These are phyloP conservation scores for Gryllus longicercus DNA, from an alignment of 2,888 invertebrate genomes.

Conservation along the genomic window DNA sequence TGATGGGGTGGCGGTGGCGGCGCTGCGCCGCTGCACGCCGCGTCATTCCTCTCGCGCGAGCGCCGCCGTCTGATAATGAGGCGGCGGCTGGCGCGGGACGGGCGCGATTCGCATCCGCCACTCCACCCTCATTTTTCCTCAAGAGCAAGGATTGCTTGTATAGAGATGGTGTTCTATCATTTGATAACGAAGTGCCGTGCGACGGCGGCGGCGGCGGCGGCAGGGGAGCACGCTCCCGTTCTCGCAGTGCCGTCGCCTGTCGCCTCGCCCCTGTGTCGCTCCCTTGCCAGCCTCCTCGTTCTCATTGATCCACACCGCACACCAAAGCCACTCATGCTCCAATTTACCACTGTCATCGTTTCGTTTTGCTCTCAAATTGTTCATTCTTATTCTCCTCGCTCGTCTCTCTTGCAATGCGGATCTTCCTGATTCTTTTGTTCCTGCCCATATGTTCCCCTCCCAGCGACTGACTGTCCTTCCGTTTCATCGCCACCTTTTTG, in stretches of 20 bases:
- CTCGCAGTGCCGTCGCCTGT: constrained; percentile 23
- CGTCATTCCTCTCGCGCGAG: neutral
- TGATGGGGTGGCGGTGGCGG: neutral
- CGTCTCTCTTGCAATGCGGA: no score
- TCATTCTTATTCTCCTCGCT: no score
- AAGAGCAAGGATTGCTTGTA: constrained; percentile 8
- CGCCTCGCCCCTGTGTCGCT: constrained; percentile 18
- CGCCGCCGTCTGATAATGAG: neutral
- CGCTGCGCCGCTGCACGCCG: neutral
- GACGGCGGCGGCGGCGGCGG: neutral
- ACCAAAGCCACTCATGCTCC: no score
- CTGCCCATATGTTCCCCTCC: no score
- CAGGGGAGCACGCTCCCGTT: neutral
- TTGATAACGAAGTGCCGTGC: neutral
- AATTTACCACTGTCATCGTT: no score
- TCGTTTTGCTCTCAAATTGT: no score
- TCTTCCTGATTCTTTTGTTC: no score
- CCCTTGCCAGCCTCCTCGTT: no score
- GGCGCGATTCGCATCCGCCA: neutral
- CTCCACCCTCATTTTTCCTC: constrained; percentile 8
- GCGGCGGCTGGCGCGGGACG: no score
- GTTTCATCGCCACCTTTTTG: no score
- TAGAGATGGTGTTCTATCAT: constrained; percentile 17
- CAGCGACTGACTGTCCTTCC: no score
- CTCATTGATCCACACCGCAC: no score